A percentile compares a stretch with the other conserved stretches of the same genome.
phyloP scores from a whole-genome alignment of 2,888 invertebrate genomes.

The Euplagia quadripunctaria region DNA sequence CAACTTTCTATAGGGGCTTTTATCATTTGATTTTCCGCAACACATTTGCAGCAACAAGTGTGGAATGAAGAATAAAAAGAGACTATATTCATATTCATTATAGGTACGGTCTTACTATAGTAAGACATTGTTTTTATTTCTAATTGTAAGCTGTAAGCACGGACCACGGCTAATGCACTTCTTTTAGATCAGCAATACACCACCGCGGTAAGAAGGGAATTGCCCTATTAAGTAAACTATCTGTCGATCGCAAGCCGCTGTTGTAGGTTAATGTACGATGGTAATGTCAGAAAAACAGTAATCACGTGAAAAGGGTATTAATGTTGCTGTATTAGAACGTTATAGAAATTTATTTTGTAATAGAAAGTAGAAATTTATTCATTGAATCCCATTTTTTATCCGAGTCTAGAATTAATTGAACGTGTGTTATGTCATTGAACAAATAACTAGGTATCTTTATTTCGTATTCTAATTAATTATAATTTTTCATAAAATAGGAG shows the following conservation, averaged over 20 bases:
- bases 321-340: neutral
- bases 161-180: constrained; percentile 36
- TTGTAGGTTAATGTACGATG: constrained; percentile 11
- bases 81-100: neutral
- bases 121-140: constrained; percentile 30
- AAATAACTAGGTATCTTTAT: neutral
- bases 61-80: neutral
- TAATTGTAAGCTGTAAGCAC: constrained; percentile 33
- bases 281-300: constrained; percentile 7
- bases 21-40: constrained; percentile 42
- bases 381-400: neutral
- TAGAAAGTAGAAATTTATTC: neutral
- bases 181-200: constrained; percentile 38
- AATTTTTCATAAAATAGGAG: no score
- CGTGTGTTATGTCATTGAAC: neutral
- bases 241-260: constrained; percentile 9
- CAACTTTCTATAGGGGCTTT: constrained; percentile 62
- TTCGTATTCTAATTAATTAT: neutral
- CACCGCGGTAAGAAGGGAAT: constrained; percentile 30
- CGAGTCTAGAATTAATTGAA: neutral
- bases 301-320: constrained; percentile 6
- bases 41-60: neutral
- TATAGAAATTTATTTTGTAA: neutral
- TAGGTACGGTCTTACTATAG: constrained; percentile 20
- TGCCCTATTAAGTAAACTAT: constrained; percentile 39